Percentiles rank a stretch among this genome's conserved stretches.
Conservation (phyloP, 2,888 invertebrate species). For the Leuctra nigra region DNA sequence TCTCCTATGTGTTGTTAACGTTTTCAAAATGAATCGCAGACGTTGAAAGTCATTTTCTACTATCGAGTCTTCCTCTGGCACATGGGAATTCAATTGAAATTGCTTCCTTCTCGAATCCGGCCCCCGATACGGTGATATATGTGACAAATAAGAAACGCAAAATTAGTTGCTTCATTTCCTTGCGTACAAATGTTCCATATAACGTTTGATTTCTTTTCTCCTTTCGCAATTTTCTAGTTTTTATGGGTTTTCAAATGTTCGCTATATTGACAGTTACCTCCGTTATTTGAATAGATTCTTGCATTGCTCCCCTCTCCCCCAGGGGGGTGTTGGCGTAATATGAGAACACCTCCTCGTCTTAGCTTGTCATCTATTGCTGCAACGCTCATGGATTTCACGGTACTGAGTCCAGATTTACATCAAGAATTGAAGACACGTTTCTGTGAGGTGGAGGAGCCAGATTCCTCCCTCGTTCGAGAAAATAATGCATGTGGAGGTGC, state of each 20-base stretch:
- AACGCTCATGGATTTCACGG: too few species aligned
- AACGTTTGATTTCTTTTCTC: constrained; percentile 17
- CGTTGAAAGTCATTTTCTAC: constrained; percentile 15
- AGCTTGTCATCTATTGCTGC: too few species aligned
- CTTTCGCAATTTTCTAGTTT: constrained; percentile 12
- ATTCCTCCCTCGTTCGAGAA: too few species aligned
- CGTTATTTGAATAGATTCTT: constrained; percentile 13
- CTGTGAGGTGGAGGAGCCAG: too few species aligned
- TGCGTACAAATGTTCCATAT: constrained; percentile 7
- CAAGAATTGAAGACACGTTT: too few species aligned
- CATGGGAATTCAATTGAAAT: constrained; percentile 16
- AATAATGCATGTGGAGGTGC: too few species aligned
- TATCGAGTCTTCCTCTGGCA: not conserved
- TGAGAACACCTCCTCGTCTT: too few species aligned
- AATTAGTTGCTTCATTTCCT: constrained; percentile 23
- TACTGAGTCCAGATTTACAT: too few species aligned
- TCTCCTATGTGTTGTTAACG: constrained; percentile 19
- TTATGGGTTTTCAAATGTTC: constrained; percentile 14
- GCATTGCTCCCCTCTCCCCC: too few species aligned
- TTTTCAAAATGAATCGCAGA: constrained; percentile 17
- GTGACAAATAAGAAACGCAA: constrained; percentile 21
- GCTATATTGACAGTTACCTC: constrained; percentile 16
- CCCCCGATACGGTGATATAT: constrained; percentile 23
- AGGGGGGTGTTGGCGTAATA: too few species aligned
- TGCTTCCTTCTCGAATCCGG: constrained; percentile 8